Percentiles rank a stretch among this genome's conserved stretches.
These are phyloP conservation scores for Lepas anatifera DNA, from an alignment of 2,888 invertebrate genomes.

Conservation along the genomic window DNA sequence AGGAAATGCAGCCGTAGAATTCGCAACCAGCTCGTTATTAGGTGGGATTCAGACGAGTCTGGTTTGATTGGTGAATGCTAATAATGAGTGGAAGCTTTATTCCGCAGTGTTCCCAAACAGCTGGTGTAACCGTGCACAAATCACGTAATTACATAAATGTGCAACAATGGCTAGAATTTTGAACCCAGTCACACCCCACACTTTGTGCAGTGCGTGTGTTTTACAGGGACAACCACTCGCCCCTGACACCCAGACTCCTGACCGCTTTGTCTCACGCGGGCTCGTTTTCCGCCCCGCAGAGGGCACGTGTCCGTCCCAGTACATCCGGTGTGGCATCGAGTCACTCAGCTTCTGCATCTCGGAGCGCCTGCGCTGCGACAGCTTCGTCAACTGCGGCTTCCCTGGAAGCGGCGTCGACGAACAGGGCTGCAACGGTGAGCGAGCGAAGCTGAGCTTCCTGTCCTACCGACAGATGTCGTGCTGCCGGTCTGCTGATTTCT, in stretches of 20 bases:
- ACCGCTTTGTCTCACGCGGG: neutral
- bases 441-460: no score
- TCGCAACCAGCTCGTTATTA: no score
- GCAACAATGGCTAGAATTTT: no score
- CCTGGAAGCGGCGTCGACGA: neutral
- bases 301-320: neutral
- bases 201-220: no score
- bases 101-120: no score
- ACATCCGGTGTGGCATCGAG: neutral
- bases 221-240: neutral
- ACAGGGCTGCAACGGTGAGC: neutral
- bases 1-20: no score
- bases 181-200: neutral
- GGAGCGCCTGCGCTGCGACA: neutral
- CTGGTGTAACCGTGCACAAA: no score
- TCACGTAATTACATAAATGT: no score
- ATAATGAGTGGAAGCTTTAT: no score
- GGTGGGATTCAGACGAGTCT: no score
- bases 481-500: neutral
- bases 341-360: neutral
- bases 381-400: slow-evolving; percentile 6
- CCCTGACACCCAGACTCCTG: neutral
- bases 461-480: neutral
- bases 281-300: neutral
- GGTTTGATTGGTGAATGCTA: no score